Percentiles rank a stretch among this genome's conserved stretches.
phyloP scores from a whole-genome alignment of 2,797 vertebrate genomes.

The Thunnus albacares region DNA sequence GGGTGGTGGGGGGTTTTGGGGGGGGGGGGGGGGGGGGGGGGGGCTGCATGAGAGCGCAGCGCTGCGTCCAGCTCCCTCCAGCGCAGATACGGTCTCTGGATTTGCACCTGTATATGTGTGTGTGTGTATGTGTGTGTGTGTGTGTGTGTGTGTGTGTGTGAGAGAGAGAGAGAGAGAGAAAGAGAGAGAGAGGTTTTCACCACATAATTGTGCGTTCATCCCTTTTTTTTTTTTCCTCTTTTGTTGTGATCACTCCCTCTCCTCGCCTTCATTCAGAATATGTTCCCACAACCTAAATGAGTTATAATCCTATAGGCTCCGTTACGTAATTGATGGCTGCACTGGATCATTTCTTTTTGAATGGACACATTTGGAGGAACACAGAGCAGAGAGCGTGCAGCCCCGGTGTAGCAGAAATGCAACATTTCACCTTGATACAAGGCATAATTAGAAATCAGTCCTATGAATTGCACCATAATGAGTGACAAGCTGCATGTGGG shows the following conservation, averaged over 20 bases:
- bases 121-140: slow-evolving; percentile 9
- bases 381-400: slow-evolving; percentile 41
- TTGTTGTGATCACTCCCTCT: slow-evolving; percentile 60
- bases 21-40: not conserved
- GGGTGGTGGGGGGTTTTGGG: not conserved
- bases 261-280: slow-evolving; percentile 65
- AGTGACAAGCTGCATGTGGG: slow-evolving; percentile 67
- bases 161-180: not conserved
- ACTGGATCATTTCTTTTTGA: slow-evolving; percentile 65
- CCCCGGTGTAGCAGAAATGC: slow-evolving; percentile 28
- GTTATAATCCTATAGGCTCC: slow-evolving; percentile 71
- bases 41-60: slow-evolving; percentile 34
- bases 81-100: slow-evolving; percentile 46
- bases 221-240: slow-evolving; percentile 24
- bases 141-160: slow-evolving; percentile 15
- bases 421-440: slow-evolving; percentile 49
- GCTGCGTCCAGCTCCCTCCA: slow-evolving; percentile 41
- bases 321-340: slow-evolving; percentile 68
- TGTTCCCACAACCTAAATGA: slow-evolving; percentile 59
- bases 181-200: slow-evolving; percentile 4
- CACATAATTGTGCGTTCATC: slow-evolving; percentile 33
- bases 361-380: slow-evolving; percentile 62
- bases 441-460: slow-evolving; percentile 49
- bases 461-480: slow-evolving; percentile 43
- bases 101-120: slow-evolving; percentile 33